These are phyloP conservation scores for Linhomoeus sp. DNA, from an alignment of 2,888 invertebrate species.

Conservation along the genomic window DNA sequence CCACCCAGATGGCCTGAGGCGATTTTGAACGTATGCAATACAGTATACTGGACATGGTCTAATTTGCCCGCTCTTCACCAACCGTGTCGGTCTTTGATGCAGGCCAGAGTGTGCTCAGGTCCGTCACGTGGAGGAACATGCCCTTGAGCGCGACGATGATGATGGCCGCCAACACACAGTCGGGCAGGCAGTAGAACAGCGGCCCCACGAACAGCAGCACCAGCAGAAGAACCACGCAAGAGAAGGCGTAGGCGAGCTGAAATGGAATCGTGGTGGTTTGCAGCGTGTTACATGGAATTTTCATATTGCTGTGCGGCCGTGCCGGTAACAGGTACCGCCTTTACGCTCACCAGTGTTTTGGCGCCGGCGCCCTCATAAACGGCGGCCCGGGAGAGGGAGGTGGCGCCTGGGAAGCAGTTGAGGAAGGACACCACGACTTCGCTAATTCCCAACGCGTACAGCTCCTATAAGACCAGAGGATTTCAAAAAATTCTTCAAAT, in stretches of 20 bases:
- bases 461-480: slow-evolving; percentile 20
- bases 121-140: slow-evolving; percentile 47
- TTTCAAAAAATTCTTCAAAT: too few relatives aligned
- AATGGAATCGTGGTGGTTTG: too few relatives aligned
- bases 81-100: slow-evolving; percentile 55
- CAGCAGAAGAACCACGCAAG: slow-evolving; percentile 48
- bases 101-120: slow-evolving; percentile 49
- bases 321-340: too few relatives aligned
- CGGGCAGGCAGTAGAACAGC: slow-evolving; percentile 58
- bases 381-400: slow-evolving; percentile 34
- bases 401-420: slow-evolving; percentile 32
- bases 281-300: too few relatives aligned
- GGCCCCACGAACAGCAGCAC: slow-evolving; percentile 68
- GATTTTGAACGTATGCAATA: too few relatives aligned
- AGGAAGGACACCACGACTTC: slow-evolving; percentile 44
- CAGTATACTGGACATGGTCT: too few relatives aligned
- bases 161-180: slow-evolving; percentile 28
- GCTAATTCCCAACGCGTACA: slow-evolving; percentile 39
- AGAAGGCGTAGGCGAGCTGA: slow-evolving; percentile 48
- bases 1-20: slow-evolving; percentile 48
- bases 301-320: too few relatives aligned
- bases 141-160: slow-evolving; percentile 32
- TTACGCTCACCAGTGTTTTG: slow-evolving; percentile 52
- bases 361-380: slow-evolving; percentile 69
- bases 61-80: too few relatives aligned